Conservation (phyloP, 2,113 vertebrate species). For the Eublepharis macularius region DNA sequence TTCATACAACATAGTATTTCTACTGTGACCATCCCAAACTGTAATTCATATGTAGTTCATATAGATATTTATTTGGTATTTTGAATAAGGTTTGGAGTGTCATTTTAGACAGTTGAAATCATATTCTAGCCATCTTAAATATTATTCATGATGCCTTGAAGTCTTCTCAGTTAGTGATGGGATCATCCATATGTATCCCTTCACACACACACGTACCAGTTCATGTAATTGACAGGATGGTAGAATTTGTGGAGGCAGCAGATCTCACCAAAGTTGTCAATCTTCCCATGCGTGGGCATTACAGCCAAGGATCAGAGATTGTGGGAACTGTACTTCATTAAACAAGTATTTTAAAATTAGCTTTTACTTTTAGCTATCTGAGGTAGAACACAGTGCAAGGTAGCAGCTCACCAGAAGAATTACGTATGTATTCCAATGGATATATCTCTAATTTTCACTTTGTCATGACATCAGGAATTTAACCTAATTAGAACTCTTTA, state of each 20-base stretch:
- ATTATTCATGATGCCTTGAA: not conserved
- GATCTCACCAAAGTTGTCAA: not conserved
- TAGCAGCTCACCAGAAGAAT: slow-evolving; percentile 33
- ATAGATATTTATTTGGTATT: not conserved
- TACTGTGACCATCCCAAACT: too few relatives aligned
- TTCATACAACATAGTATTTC: too few relatives aligned
- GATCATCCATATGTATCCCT: not conserved
- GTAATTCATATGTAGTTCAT: too few relatives aligned
- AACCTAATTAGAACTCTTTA: slow-evolving; percentile 11
- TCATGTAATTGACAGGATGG: not conserved
- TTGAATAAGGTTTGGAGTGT: not conserved
- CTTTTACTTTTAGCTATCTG: slow-evolving; percentile 12
- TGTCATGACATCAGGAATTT: not conserved
- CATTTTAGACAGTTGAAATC: not conserved
- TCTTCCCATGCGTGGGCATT: not conserved
- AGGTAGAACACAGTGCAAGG: slow-evolving; percentile 13
- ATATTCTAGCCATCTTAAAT: not conserved
- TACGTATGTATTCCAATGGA: slow-evolving; percentile 10
- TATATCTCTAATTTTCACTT: slow-evolving; percentile 17
- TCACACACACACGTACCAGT: not conserved
- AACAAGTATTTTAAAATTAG: not conserved
- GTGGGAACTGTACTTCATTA: not conserved
- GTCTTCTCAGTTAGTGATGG: not conserved
- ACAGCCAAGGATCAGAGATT: not conserved
- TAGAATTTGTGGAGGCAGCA: not conserved